phyloP scores from a whole-genome alignment of 2,113 vertebrate species.

The Corapipo altera region DNA sequence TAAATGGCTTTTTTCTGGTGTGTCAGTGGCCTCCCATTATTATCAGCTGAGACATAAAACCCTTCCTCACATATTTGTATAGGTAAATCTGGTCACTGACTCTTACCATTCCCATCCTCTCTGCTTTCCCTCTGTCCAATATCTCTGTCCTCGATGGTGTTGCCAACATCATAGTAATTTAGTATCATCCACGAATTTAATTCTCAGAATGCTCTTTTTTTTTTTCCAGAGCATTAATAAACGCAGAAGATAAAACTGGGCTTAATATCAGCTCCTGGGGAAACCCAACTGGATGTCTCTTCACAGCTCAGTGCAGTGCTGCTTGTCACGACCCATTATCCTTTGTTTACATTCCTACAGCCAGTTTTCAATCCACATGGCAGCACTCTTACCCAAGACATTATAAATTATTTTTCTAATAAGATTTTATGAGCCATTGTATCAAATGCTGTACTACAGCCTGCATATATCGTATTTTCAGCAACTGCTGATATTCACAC shows the following conservation, averaged over 20 bases:
- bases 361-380: not conserved
- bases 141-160: not conserved
- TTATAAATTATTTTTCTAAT: conserved; percentile 37
- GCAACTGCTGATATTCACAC: not conserved
- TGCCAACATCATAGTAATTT: not conserved
- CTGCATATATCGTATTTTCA: not conserved
- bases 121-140: not conserved
- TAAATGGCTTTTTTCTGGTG: not conserved
- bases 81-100: not conserved
- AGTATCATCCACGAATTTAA: not conserved
- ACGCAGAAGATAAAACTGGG: conserved; percentile 22
- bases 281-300: conserved; percentile 1
- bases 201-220: not conserved
- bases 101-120: not conserved
- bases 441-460: not conserved
- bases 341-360: conserved; percentile 7
- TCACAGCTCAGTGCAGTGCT: not conserved
- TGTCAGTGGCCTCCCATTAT: not conserved
- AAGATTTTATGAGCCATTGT: conserved; percentile 11
- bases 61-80: not conserved
- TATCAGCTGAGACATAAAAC: not conserved
- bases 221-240: conserved; percentile 41
- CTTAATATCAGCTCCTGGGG: not conserved
- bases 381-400: not conserved
- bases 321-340: conserved; percentile 34